Evolutionary conservation across 1,140 invertebrate species (phyloP), one percentile per base, ranked within the genome.

Genomic region (Scaptomyza montana): DNA sequence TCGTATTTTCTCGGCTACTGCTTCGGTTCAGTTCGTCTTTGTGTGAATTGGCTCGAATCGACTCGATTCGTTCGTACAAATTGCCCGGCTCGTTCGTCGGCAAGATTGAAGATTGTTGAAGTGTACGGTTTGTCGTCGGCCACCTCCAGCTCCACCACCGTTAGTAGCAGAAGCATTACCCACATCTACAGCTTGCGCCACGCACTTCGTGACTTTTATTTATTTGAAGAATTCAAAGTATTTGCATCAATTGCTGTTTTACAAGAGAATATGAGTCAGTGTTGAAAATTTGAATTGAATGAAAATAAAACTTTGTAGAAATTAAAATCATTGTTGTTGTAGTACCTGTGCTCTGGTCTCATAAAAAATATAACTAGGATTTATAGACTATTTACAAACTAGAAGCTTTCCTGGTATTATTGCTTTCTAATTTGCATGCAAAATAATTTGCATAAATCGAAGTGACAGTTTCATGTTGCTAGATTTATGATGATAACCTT

Each of bases 141-240:
- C 61, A 64, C 41, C 66, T 45, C 65, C 59, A 61, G 43, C 68
- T 67, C 59, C n/a, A 43, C 12, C 43, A 36, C 12, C 39, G 5
- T 43, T 43, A 43, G 39, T 1, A 43, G 39, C 9, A 43, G 4
- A 43, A 25, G 10, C 55, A 13, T 56, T 43, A 49, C 16, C 43
- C 47, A 47, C 45, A 10, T 45, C 57, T 21, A 43, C 36, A 28
- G 30, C 63, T 39, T 21, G 21, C 41, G 19, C 57, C 36, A 75
- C 78, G 55, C 76, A 73, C 53, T 70, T 75, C 72, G 49, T 65
- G 74, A 46, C 71, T 76, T 60, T 86, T 80, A 19, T 66, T 87
- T 76, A 62, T 70, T 74, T 72, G 59, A 65, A 69, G 67, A 49
- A 74, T 63, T 61, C 39, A 59, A 68, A 74, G 63, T 47, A 62